Conservation (phyloP, 2,888 invertebrate species). For the Dysmachus trigonus region DNA sequence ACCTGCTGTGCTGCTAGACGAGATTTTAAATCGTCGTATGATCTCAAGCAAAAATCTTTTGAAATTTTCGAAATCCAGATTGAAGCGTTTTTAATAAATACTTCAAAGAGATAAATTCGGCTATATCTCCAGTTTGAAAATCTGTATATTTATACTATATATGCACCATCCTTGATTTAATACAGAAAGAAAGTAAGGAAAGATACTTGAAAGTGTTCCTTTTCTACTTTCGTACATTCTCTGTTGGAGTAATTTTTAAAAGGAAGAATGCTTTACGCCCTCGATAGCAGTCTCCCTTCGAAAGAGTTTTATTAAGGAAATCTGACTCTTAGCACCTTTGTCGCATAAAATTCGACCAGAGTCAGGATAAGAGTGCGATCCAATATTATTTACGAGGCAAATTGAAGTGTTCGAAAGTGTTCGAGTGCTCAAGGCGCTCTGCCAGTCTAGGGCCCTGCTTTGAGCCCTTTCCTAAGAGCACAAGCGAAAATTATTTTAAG, state of each 20-base stretch:
- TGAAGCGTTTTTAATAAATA: background rate
- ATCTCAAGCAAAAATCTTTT: background rate
- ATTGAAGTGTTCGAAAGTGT: background rate
- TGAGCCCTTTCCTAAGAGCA: background rate
- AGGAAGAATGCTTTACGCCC: background rate
- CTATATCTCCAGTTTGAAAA: background rate
- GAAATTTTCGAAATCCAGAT: background rate
- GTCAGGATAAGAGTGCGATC: slow-evolving; percentile 27
- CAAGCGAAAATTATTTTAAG: background rate
- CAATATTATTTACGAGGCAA: slow-evolving; percentile 12
- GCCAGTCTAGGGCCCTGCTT: background rate
- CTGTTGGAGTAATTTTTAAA: background rate
- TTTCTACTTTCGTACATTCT: background rate
- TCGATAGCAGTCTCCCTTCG: background rate
- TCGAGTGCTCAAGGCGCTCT: background rate
- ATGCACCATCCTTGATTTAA: background rate
- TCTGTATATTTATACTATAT: background rate
- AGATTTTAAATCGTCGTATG: too few relatives aligned
- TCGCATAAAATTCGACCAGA: slow-evolving; percentile 42
- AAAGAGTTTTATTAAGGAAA: slow-evolving; percentile 4
- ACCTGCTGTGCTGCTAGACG: too few relatives aligned
- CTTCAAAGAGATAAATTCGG: background rate
- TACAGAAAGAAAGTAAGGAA: background rate
- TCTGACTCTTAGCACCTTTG: slow-evolving; percentile 43
- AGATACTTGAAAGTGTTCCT: background rate